Base-by-base conservation (phyloP, 2,113 vertebrate species). In the Lipophrys pholis region DNA sequence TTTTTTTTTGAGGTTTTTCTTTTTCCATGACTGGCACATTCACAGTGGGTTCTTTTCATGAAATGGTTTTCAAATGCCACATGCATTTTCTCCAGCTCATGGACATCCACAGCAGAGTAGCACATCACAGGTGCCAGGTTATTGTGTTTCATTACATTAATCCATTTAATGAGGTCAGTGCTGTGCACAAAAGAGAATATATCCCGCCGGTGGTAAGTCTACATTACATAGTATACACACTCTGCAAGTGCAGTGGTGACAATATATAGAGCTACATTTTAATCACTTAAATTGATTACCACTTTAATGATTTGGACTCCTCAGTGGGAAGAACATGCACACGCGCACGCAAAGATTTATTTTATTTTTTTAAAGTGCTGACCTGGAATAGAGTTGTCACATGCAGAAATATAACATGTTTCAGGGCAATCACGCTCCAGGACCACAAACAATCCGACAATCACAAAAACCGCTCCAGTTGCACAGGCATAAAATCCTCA, bases 301-400 rank as follows among this genome's bases (percentile, higher is more conserved):
- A 11, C 40, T 38, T 66, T 65, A 57, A 62, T 82, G 70, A 69
- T 76, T 58, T 73, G 48, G 30, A 72, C 62, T 76, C 40, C 60
- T 74, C 35, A 30, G 50, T 42, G 70, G 41, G 16, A 41, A 15
- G 45, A 57, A 14, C 5, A 30, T 1, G 7, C 39, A 15, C 8
- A 36, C n/a, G 42, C 76, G 61, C 11, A 54, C 16, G 21, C 10
- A 60, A 14, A 10, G n/a, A n/a, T n/a, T n/a, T n/a, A n/a, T n/a
- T 38, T 35, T 11, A 35, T 30, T 30, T 30, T 30, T 30, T 30
- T 7, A 54, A 58, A 80, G 55, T 52, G 40, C 54, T 56, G 45
- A 42, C 12, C 35, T 73, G 52, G 30, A 81, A 75, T 72, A 11
- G 45, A 69, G 35, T 55, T 80, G 84, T 81, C 65, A 51, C 45